Base-by-base conservation (phyloP, 1,140 invertebrate genomes). In the Papilio xuthus region DNA sequence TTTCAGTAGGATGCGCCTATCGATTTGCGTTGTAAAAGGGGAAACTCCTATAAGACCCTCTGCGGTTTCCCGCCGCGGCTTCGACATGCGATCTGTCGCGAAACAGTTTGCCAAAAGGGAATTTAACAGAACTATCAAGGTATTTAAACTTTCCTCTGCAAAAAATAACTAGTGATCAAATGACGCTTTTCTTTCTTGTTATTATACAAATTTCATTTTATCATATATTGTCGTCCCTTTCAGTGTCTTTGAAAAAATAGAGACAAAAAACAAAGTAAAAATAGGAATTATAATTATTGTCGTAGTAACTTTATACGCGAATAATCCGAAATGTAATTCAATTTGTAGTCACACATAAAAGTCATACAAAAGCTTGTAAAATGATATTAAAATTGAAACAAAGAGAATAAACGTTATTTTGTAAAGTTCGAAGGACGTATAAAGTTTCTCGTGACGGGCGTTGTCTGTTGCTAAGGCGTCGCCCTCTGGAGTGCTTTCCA, bases 11-110 rank as follows among this genome's bases (percentile, higher is more conserved):
- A 84, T 79, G 80, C 79, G 74, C 69, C 79, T 81, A 86, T 86
- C 85, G 85, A 86, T 85, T 86, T 79, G 76, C 78, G 72, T 78
- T 78, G 82, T 86, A 85, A 85, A 86, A 78, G 72, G 53, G 53
- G 53, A 56, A 56, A 56, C 53, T 20, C 47, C n/a, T 56, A 23
- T 4, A n/a, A 56, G 20, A 56, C 53, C n/a, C 20, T 23, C 53
- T 20, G 18, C n/a, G 53, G 53, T 56, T 56, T 1, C 6, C n/a
- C 20, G n/a, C n/a, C 53, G n/a, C n/a, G 6, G n/a, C 6, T 20
- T n/a, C n/a, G 20, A 20, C 53, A 56, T 50, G 47, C 20, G 53
- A 56, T n/a, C 3, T 9, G n/a, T 6, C 9, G n/a, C n/a, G 6
- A 23, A 56, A 56, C n/a, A 56, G 20, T n/a, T 20, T 20, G 13